Evolutionary conservation across 2,797 vertebrate species (phyloP).

Genomic region (Darevskia nairensis): DNA sequence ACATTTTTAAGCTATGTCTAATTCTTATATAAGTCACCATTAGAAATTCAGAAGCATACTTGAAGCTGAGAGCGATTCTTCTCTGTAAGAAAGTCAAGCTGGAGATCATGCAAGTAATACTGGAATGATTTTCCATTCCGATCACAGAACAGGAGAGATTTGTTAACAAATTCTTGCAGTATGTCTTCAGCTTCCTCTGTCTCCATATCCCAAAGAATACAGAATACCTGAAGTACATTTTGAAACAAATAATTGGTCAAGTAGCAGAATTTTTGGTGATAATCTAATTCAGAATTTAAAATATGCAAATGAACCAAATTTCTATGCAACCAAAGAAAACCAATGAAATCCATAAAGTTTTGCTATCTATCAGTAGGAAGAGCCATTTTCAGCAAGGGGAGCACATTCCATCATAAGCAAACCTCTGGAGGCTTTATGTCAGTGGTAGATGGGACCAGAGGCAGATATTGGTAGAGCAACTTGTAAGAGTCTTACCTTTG

Average conservation of each 20-base stretch:
- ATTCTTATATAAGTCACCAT: background rate
- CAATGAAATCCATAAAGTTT: background rate
- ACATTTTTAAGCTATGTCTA: too few relatives aligned
- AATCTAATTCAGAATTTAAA: slow-evolving; percentile 19
- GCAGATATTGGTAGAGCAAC: too few relatives aligned
- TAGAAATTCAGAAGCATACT: slow-evolving; percentile 72
- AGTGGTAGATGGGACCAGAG: too few relatives aligned
- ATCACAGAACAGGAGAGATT: slow-evolving; percentile 93
- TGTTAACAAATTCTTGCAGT: slow-evolving; percentile 94
- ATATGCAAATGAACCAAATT: background rate
- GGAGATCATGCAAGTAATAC: slow-evolving; percentile 97
- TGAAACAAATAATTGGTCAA: slow-evolving; percentile 33
- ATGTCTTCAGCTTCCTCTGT: slow-evolving; percentile 96
- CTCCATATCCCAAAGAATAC: slow-evolving; percentile 93
- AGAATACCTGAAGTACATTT: slow-evolving; percentile 84
- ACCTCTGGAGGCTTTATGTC: too few relatives aligned
- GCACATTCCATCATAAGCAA: too few relatives aligned
- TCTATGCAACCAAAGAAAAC: background rate
- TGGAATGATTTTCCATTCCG: slow-evolving; percentile 87
- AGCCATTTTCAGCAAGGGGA: background rate
- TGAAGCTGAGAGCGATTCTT: slow-evolving; percentile 88
- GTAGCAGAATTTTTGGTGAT: background rate
- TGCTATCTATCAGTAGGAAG: too few relatives aligned
- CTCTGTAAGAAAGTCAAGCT: slow-evolving; percentile 96
- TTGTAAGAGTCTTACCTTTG: too few relatives aligned